A percentile compares a stretch with the other conserved stretches of the same genome.
Conservation (phyloP, 2,797 vertebrate genomes). For the Clarias fuscus region DNA sequence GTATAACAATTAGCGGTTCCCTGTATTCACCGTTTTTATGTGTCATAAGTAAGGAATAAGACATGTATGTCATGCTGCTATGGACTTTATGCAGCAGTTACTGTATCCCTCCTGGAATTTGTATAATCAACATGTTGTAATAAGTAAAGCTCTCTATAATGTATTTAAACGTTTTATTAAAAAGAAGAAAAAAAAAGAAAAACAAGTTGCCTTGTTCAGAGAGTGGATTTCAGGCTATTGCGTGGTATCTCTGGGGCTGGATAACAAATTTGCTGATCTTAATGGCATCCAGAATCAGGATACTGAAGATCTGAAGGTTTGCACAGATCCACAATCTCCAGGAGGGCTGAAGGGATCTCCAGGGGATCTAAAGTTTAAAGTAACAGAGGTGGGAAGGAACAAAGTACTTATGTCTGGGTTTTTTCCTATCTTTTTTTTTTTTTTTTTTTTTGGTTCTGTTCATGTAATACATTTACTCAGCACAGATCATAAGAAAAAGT, state of each 20-base stretch:
- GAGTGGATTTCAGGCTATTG: not conserved
- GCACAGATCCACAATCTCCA: not conserved
- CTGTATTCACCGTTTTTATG: not conserved
- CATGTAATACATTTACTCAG: not conserved
- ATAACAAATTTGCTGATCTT: not conserved
- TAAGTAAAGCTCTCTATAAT: not conserved
- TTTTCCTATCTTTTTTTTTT: not conserved
- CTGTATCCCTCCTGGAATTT: not conserved
- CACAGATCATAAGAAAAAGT: not conserved
- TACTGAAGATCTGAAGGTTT: not conserved
- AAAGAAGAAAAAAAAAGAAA: too few species aligned
- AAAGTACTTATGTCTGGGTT: not conserved
- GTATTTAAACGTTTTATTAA: not conserved
- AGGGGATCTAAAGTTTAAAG: constrained; percentile 8
- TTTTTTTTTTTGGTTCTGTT: not conserved
- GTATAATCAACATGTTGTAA: not conserved
- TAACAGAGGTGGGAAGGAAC: not conserved
- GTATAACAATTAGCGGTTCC: not conserved
- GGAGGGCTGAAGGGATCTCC: constrained; percentile 6
- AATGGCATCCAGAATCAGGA: constrained; percentile 15
- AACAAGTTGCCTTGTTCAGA: not conserved
- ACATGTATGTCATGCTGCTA: not conserved
- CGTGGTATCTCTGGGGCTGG: not conserved
- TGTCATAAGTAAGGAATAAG: not conserved
- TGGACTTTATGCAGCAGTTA: not conserved